Percentiles rank a stretch among this genome's conserved stretches.
These are phyloP conservation scores for Siphonodentalium dalli DNA, from an alignment of 2,888 invertebrate genomes.

Conservation along the genomic window DNA sequence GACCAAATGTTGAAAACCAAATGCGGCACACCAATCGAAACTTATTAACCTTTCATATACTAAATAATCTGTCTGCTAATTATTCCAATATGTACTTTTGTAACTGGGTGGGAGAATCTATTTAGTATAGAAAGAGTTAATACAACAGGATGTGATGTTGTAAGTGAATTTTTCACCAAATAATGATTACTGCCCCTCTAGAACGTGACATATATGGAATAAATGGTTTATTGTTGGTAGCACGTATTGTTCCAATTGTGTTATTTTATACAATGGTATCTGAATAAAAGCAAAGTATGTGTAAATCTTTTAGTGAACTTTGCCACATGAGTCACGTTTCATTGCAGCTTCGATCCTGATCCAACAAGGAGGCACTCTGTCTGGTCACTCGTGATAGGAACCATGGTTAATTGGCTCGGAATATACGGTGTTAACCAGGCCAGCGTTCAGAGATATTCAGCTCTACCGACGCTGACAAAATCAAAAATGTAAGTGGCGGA, in stretches of 20 bases:
- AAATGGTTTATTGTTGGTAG: too few relatives aligned
- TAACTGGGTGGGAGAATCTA: too few relatives aligned
- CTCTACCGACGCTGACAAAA: constrained; percentile 38
- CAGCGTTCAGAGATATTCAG: constrained; percentile 52
- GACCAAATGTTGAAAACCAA: too few relatives aligned
- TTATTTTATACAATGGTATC: neutral
- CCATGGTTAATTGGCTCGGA: constrained; percentile 44
- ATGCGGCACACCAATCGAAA: neutral
- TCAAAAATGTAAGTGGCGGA: constrained; percentile 36
- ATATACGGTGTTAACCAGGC: constrained; percentile 54
- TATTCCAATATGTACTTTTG: too few relatives aligned
- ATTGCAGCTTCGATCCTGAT: constrained; percentile 47
- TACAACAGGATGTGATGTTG: too few relatives aligned
- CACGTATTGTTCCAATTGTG: neutral
- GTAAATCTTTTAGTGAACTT: too few relatives aligned
- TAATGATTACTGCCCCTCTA: too few relatives aligned
- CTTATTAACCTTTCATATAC: neutral
- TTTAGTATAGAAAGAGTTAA: too few relatives aligned
- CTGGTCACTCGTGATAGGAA: constrained; percentile 50
- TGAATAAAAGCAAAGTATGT: neutral
- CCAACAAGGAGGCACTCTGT: constrained; percentile 51
- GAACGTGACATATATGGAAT: too few relatives aligned
- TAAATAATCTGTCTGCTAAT: too few relatives aligned
- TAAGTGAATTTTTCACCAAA: too few relatives aligned
- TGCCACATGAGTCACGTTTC: neutral